Base-by-base conservation (phyloP, 1,140 invertebrate species). In the Cyrtorhinus lividipennis region DNA sequence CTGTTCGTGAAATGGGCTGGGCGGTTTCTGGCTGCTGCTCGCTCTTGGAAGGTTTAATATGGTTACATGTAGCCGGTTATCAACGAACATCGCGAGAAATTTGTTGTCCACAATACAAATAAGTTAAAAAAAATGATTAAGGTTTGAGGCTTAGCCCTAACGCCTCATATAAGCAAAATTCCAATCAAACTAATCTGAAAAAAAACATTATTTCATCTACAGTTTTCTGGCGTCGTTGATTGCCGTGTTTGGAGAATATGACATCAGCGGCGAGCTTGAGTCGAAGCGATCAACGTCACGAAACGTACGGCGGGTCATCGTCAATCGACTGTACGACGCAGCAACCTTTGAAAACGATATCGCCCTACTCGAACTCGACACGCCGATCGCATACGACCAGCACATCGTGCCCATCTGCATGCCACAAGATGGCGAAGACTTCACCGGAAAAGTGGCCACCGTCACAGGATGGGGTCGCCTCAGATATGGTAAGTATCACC, bases 391-490 rank as follows among this genome's bases (percentile, higher is more conserved):
- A 64, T 91, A 88, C 69, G 87, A 92, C 69, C 79, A 83, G 2
- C 89, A 93, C 72, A 91, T 95, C 64, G 88, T 95, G 12, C 92
- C 92, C 1, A 93, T 95, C 71, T 95, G 92, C 73, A 84, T 95
- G 80, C 92, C 92, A 2, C 76, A 83, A 0, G 87, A 90, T 63
- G 76, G 79, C n/a, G 81, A 83, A 5, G 87, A 90, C 71, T 91
- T 88, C 71, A 88, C 86, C 0, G 87, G 88, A 2, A 78, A 84
- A 67, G 83, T 89, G 77, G 90, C 88, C 0, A 88, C 85, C 0
- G 89, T 92, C 2, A 90, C 88, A 0, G 90, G 90, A 1, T 85
- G 83, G 83, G 83, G 83, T 20, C 73, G 81, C 61, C 74, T 81
- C 10, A 81, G 79, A 69, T 81, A 82, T 69, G 80, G 80, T 82